These are phyloP conservation scores for Macrostomum cliftonense DNA, from an alignment of 2,888 invertebrate genomes.

Conservation along the genomic window DNA sequence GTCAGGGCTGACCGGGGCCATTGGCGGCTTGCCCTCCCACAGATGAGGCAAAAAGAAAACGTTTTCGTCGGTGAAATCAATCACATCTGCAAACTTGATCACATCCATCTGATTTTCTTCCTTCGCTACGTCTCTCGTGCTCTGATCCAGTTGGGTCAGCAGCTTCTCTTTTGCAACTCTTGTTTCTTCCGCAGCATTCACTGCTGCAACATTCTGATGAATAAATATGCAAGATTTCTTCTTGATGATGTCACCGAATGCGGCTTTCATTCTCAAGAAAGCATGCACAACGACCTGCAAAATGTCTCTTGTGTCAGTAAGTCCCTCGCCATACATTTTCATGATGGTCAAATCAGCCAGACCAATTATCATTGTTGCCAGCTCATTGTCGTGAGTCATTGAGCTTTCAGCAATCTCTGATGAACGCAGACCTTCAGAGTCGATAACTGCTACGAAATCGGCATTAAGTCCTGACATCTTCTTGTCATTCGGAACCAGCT, in stretches of 20 bases:
- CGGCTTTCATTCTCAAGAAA: conserved; percentile 6
- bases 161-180: conserved; percentile 5
- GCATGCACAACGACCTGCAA: conserved; percentile 10
- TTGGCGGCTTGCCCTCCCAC: conserved; percentile 11
- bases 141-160: conserved; percentile 3
- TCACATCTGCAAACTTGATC: conserved; percentile 5
- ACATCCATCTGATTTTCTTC: neutral
- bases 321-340: conserved; percentile 5
- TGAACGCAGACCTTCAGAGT: neutral
- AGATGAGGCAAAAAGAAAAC: conserved; percentile 7
- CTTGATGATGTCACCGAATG: neutral
- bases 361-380: conserved; percentile 9
- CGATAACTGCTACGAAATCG: neutral
- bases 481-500: conserved; percentile 1
- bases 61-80: conserved; percentile 3
- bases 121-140: conserved; percentile 2
- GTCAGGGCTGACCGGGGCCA: conserved; percentile 9
- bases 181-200: conserved; percentile 6
- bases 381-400: conserved; percentile 5
- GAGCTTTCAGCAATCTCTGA: neutral
- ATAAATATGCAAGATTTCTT: conserved; percentile 4
- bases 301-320: conserved; percentile 5
- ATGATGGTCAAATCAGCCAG: conserved; percentile 8
- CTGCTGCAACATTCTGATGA: conserved; percentile 9
- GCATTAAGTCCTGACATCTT: neutral